A percentile compares a stretch with the other conserved stretches of the same genome.
These are phyloP conservation scores for Bombus turneri DNA, from an alignment of 1,140 invertebrate species.

Conservation along the genomic window DNA sequence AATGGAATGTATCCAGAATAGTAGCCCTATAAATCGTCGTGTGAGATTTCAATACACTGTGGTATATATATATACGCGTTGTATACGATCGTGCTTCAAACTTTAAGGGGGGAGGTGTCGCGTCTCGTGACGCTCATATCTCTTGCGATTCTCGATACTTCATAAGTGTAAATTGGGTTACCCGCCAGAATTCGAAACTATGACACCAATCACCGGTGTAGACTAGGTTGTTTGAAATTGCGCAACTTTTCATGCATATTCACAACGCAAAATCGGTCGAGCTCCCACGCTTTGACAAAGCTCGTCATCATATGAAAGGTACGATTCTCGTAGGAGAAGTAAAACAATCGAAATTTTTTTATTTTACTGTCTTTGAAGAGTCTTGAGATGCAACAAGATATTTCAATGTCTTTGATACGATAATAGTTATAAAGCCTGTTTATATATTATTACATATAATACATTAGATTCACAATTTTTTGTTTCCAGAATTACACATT, in stretches of 20 bases:
- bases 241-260: background rate
- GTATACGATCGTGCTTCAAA: background rate
- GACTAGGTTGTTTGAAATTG: background rate
- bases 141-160: background rate
- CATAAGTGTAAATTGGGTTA: background rate
- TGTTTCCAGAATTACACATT: background rate
- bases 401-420: background rate
- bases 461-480: constrained; percentile 4
- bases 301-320: background rate
- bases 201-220: background rate
- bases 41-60: too few relatives aligned
- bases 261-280: background rate
- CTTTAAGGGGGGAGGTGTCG: background rate
- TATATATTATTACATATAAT: too few relatives aligned
- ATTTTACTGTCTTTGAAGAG: background rate
- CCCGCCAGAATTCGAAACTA: background rate
- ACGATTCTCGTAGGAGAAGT: background rate
- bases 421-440: background rate
- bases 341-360: background rate
- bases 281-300: background rate
- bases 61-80: too few relatives aligned
- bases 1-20: background rate
- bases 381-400: background rate
- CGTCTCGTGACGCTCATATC: background rate
- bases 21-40: too few relatives aligned